A percentile compares a stretch with the other conserved stretches of the same genome.
phyloP scores from a whole-genome alignment of 1,140 invertebrate species.

The Meloidogyne exigua region DNA sequence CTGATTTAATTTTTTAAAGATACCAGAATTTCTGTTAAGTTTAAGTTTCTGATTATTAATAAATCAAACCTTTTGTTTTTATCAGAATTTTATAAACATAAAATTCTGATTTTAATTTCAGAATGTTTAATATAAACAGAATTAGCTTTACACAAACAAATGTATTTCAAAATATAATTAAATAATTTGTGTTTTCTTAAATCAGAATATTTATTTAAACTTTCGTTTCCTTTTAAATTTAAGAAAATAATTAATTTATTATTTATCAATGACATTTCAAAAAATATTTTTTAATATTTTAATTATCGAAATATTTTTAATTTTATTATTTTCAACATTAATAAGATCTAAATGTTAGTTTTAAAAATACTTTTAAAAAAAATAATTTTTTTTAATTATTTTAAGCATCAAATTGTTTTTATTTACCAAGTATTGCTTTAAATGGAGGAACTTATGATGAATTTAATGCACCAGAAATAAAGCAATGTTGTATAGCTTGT shows the following conservation, averaged over 20 bases:
- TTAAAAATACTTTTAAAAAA: background rate
- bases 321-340: background rate
- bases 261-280: background rate
- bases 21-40: no score
- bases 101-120: no score
- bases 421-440: conserved; percentile 48
- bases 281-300: background rate
- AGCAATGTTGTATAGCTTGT: conserved; percentile 45
- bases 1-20: no score
- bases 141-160: no score
- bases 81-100: no score
- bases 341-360: background rate
- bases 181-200: no score
- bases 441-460: conserved; percentile 51
- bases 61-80: no score
- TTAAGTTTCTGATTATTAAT: no score
- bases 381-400: conserved; percentile 10
- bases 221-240: background rate
- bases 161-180: no score
- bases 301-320: no score
- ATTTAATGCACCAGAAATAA: conserved; percentile 40
- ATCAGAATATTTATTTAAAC: background rate
- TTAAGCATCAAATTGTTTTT: conserved; percentile 50
- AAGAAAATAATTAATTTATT: background rate
- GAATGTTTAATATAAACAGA: no score